A percentile compares a stretch with the other conserved stretches of the same genome.
These are phyloP conservation scores for Celastrina argiolus DNA, from an alignment of 2,888 invertebrate genomes.

Conservation along the genomic window DNA sequence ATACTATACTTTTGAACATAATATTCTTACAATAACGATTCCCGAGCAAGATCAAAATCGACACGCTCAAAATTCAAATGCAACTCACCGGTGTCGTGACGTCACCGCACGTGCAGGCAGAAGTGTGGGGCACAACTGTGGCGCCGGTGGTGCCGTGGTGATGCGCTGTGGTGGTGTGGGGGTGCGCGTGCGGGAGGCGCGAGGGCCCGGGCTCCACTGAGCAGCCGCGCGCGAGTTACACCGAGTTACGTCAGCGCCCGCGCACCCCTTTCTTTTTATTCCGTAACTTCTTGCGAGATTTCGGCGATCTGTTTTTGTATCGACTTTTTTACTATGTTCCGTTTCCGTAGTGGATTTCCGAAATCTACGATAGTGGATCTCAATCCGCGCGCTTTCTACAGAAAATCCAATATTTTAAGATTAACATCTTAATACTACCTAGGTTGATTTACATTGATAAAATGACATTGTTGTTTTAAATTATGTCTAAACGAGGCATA, in stretches of 20 bases:
- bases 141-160: not conserved
- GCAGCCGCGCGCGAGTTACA: slow-evolving; percentile 44
- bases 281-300: slow-evolving; percentile 70
- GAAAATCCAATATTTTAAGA: not conserved
- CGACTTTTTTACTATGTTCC: slow-evolving; percentile 19
- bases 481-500: too few species aligned
- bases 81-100: slow-evolving; percentile 1
- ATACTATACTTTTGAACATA: not conserved
- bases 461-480: too few species aligned
- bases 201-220: slow-evolving; percentile 62
- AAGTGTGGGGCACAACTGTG: not conserved
- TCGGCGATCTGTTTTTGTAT: slow-evolving; percentile 54
- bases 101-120: slow-evolving; percentile 60
- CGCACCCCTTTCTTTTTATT: slow-evolving; percentile 74
- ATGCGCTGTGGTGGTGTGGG: slow-evolving; percentile 19
- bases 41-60: not conserved
- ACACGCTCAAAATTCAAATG: slow-evolving; percentile 22
- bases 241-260: slow-evolving; percentile 65
- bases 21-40: not conserved
- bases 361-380: not conserved
- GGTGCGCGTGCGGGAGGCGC: slow-evolving; percentile 58
- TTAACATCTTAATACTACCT: too few species aligned
- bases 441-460: too few species aligned
- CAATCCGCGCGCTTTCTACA: not conserved
- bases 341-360: not conserved